phyloP scores from a whole-genome alignment of 2,888 invertebrate genomes.

The Ametastegia equiseti region DNA sequence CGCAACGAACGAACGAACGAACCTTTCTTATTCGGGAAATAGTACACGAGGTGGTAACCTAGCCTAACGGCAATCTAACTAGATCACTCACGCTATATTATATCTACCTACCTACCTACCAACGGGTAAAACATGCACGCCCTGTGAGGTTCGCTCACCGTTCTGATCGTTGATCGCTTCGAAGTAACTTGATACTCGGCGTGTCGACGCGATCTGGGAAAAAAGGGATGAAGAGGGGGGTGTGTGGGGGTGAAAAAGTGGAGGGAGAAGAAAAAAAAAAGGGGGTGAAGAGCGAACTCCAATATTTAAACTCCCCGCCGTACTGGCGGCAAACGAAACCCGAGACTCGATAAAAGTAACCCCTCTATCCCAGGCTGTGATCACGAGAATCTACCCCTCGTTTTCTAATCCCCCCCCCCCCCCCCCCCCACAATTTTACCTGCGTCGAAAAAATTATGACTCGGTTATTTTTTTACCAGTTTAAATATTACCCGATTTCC shows the following conservation, averaged over 20 bases:
- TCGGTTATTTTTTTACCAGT: too few relatives aligned
- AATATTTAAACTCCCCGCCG: constrained; percentile 33
- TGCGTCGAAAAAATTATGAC: too few relatives aligned
- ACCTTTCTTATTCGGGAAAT: constrained; percentile 15
- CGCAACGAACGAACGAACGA: too few relatives aligned
- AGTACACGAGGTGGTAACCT: constrained; percentile 41
- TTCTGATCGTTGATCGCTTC: constrained; percentile 28
- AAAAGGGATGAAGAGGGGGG: not conserved
- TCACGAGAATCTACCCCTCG: not conserved
- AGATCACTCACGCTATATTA: constrained; percentile 46
- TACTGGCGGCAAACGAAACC: constrained; percentile 22
- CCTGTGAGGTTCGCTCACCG: not conserved
- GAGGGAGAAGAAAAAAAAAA: not conserved
- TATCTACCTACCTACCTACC: too few relatives aligned
- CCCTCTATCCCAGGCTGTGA: not conserved
- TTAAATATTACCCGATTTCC: too few relatives aligned
- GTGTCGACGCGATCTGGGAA: constrained; percentile 51
- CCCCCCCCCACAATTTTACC: not conserved
- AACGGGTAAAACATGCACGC: constrained; percentile 22
- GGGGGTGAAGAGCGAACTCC: constrained; percentile 5
- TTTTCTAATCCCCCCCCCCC: too few relatives aligned
- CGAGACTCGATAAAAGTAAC: constrained; percentile 29
- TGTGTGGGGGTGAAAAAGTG: not conserved
- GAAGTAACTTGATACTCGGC: constrained; percentile 47
- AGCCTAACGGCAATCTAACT: constrained; percentile 45